phyloP scores from a whole-genome alignment of 1,140 invertebrate species.

The Adoxophyes honmai region DNA sequence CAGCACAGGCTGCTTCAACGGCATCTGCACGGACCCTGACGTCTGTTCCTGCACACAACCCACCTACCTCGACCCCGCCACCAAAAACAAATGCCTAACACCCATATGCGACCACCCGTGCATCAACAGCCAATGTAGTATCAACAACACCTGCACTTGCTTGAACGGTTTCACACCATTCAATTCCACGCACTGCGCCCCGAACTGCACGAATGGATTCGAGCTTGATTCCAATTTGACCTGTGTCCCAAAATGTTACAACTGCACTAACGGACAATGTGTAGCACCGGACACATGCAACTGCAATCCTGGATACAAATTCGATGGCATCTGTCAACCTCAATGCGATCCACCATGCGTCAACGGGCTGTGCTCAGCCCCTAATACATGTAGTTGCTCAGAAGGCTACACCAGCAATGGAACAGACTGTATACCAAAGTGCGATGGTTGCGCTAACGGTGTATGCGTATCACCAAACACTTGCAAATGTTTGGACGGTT shows the following conservation, averaged over 20 bases:
- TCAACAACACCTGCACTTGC: constrained; percentile 73
- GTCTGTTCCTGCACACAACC: constrained; percentile 71
- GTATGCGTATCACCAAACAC: too few relatives aligned
- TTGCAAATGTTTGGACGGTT: too few relatives aligned
- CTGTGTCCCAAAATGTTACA: constrained; percentile 65
- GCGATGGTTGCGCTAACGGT: too few relatives aligned
- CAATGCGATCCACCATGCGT: constrained; percentile 59
- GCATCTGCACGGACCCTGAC: constrained; percentile 77
- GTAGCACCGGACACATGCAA: constrained; percentile 36
- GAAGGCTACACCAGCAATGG: constrained; percentile 15
- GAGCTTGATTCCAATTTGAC: constrained; percentile 27
- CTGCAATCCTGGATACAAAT: constrained; percentile 17
- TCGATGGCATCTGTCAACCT: constrained; percentile 16
- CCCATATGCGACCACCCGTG: constrained; percentile 71
- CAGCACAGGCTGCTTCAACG: constrained; percentile 76
- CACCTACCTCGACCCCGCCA: constrained; percentile 26
- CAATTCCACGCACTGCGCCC: constrained; percentile 44
- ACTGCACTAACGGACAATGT: constrained; percentile 69
- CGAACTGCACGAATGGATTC: constrained; percentile 42
- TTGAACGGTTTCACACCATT: constrained; percentile 39
- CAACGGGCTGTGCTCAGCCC: constrained; percentile 61
- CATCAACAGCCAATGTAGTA: constrained; percentile 69
- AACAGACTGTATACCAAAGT: not conserved
- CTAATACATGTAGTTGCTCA: constrained; percentile 32
- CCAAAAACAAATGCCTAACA: constrained; percentile 54